These are phyloP conservation scores for Linnaemya vulpina DNA, from an alignment of 2,888 invertebrate species.

Conservation along the genomic window DNA sequence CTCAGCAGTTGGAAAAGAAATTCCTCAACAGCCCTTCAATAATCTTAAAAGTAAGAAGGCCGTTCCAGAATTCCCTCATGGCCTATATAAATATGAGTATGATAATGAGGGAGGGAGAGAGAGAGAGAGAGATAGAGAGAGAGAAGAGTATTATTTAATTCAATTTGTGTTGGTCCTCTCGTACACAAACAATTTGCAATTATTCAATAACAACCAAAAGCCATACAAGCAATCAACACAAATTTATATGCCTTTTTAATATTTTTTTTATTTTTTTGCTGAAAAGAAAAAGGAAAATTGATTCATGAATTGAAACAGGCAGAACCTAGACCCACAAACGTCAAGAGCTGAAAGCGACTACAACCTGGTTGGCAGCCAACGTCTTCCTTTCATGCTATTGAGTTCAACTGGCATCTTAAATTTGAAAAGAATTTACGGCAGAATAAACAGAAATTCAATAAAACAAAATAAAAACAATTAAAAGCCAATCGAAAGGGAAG, in stretches of 20 bases:
- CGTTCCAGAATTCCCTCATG: no score
- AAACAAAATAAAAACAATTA: conserved; percentile 42
- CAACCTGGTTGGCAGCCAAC: neutral
- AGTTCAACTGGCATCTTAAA: conserved; percentile 33
- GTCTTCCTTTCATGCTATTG: conserved; percentile 12
- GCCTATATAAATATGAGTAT: no score
- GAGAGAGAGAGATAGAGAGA: neutral
- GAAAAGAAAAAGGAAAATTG: conserved; percentile 32
- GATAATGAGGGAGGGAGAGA: no score
- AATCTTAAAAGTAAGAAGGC: no score
- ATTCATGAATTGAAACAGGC: conserved; percentile 58
- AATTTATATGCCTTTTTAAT: neutral
- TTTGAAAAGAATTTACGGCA: conserved; percentile 26
- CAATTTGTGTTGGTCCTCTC: conserved; percentile 2
- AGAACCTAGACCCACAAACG: conserved; percentile 69
- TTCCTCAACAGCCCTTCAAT: no score
- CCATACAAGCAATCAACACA: neutral
- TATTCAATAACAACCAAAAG: conserved; percentile 32
- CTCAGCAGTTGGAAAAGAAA: no score
- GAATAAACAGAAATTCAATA: conserved; percentile 34
- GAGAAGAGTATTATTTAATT: conserved; percentile 32
- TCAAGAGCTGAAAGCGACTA: conserved; percentile 29
- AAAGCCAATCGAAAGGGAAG: conserved; percentile 22
- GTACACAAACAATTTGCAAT: conserved; percentile 23
- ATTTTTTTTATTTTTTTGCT: neutral